Percentiles rank a stretch among this genome's conserved stretches.
phyloP scores from a whole-genome alignment of 2,888 invertebrate species.

The Boloria selene region DNA sequence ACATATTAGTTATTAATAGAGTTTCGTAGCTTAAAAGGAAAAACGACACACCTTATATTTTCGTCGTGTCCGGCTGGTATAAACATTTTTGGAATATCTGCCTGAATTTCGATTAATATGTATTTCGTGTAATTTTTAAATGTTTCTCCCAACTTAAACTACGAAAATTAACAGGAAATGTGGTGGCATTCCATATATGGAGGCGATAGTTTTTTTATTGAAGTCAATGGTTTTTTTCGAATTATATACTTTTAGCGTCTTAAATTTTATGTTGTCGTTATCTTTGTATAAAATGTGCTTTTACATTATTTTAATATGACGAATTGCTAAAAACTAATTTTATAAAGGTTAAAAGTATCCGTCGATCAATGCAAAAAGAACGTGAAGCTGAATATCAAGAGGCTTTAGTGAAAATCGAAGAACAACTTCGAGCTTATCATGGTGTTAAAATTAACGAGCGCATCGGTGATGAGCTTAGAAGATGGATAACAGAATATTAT shows the following conservation, averaged over 20 bases:
- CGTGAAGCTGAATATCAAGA: conserved; percentile 87
- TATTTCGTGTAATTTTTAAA: too few species aligned
- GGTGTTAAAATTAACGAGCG: conserved; percentile 91
- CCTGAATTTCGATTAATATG: too few species aligned
- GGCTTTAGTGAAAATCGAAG: conserved; percentile 83
- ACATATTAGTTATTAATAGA: neutral
- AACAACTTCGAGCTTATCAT: conserved; percentile 86
- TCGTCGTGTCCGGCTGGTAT: too few species aligned
- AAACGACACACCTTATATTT: too few species aligned
- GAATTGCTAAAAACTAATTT: conserved; percentile 9
- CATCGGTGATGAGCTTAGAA: conserved; percentile 92
- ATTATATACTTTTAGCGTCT: too few species aligned
- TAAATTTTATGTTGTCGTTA: too few species aligned
- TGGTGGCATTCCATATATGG: too few species aligned
- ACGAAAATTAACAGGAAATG: too few species aligned
- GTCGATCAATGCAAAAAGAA: conserved; percentile 85
- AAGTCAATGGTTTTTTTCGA: too few species aligned
- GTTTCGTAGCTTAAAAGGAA: neutral
- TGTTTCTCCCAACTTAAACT: too few species aligned
- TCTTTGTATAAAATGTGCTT: neutral
- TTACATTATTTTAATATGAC: neutral
- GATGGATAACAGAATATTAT: conserved; percentile 93
- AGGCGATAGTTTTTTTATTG: too few species aligned
- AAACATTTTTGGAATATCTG: too few species aligned
- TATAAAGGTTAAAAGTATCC: conserved; percentile 72